These are phyloP conservation scores for Liodrosophila aerea DNA, from an alignment of 2,888 invertebrate genomes.

Conservation along the genomic window DNA sequence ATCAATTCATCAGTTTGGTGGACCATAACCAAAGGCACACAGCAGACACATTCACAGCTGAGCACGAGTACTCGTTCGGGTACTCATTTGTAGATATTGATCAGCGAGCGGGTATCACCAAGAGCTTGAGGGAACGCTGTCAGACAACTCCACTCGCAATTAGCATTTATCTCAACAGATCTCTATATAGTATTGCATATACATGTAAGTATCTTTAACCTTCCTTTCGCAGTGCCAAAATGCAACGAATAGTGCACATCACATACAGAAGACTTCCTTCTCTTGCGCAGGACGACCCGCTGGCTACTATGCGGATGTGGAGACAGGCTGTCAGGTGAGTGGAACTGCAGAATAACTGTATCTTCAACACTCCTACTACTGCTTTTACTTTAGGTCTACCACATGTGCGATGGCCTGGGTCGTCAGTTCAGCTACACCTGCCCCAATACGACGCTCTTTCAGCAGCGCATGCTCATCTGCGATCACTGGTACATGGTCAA, in stretches of 20 bases:
- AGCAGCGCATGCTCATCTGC: constrained; percentile 91
- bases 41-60: constrained; percentile 19
- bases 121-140: constrained; percentile 40
- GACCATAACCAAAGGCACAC: constrained; percentile 37
- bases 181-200: constrained; percentile 4
- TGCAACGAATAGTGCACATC: constrained; percentile 24
- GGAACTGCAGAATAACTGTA: accelerated
- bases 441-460: constrained; percentile 90
- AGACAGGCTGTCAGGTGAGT: constrained; percentile 88
- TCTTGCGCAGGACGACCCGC: constrained; percentile 86
- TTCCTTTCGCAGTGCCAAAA: constrained; percentile 54
- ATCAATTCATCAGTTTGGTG: constrained; percentile 65
- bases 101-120: constrained; percentile 48
- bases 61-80: constrained; percentile 29
- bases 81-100: constrained; percentile 54
- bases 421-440: constrained; percentile 90
- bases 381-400: constrained; percentile 86
- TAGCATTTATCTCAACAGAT: neutral
- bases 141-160: constrained; percentile 3
- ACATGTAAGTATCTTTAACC: neutral
- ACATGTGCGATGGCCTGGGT: constrained; percentile 91
- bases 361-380: neutral
- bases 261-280: constrained; percentile 84
- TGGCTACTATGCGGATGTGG: constrained; percentile 90
- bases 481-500: constrained; percentile 92